Base-by-base conservation (phyloP, 2,113 vertebrate species). In the Zosterops borbonicus region DNA sequence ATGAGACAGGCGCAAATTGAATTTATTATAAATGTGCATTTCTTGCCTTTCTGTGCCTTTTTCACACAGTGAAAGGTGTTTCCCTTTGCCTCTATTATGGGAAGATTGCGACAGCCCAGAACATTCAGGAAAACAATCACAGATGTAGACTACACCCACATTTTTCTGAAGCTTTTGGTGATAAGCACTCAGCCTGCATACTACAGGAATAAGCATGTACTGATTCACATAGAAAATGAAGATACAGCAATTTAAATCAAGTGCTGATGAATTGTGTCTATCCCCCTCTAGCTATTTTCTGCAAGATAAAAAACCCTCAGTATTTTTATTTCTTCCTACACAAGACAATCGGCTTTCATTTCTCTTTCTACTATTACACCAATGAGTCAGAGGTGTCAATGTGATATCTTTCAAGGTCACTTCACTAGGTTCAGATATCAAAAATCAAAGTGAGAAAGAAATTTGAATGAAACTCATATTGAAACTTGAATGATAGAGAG, bases 141-240 rank as follows among this genome's bases (percentile, higher is more conserved):
- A 94, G 87, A 91, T 88, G 90, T 60, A 94, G 96, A 75, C 87
- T 95, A 95, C 87, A 8, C 95, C 83, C 87, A 94, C 87, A 59
- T 95, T 94, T 76, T 96, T 95, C 69, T 96, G 89, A 90, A 85
- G 46, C 35, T 60, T 89, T 91, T 86, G 82, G 69, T 90, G 92
- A 91, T 93, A 94, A 94, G 80, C 82, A 93, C 62, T n/a, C 50
- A 64, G 64, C 37, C 50, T 75, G 65, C 86, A 65, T 89, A 28
- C 60, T 95, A 78, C 96, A 97, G 88, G 96, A 96, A 95, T 94
- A 91, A 96, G 89, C 78, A 92, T 67, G 91, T 87, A 71, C 74
- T 63, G 62, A 52, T 92, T 91, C 69, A 79, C 59, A 53, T 5
- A 69, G 90, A 89, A 94, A 91, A 82, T 85, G 62, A 89, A 87